phyloP scores from a whole-genome alignment of 2,113 vertebrate species.

The Desmodus rotundus region DNA sequence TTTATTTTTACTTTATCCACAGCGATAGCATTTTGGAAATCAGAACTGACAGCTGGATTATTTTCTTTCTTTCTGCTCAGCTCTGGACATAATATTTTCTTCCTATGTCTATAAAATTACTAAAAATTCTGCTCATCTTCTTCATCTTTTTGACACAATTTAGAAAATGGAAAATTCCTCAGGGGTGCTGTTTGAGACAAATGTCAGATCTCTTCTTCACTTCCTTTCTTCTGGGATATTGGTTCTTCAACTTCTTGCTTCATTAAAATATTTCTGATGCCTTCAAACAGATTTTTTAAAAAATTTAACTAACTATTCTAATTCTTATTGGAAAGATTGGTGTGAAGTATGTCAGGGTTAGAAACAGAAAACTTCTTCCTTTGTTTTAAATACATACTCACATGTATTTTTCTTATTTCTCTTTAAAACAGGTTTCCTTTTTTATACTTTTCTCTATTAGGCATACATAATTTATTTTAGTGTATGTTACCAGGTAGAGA shows the following conservation, averaged over 20 bases:
- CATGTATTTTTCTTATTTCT: neutral
- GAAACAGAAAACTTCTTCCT: neutral
- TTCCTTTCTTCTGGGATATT: neutral
- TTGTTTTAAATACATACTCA: neutral
- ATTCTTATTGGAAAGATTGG: neutral
- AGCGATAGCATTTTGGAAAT: neutral
- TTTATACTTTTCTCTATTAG: neutral
- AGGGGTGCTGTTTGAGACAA: neutral
- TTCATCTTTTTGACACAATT: neutral
- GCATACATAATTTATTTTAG: neutral
- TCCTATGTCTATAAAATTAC: neutral
- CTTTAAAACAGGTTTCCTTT: neutral
- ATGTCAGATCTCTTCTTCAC: neutral
- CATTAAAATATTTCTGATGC: neutral
- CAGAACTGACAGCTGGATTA: neutral
- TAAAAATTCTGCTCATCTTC: neutral
- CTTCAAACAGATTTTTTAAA: neutral
- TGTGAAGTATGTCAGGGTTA: neutral
- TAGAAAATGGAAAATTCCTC: neutral
- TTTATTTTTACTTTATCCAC: neutral
- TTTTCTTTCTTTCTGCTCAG: neutral
- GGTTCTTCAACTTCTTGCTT: neutral
- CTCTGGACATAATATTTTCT: neutral
- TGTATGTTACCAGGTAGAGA: neutral
- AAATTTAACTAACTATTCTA: neutral